phyloP scores from a whole-genome alignment of 2,797 vertebrate genomes.

The Clarias pachynema region DNA sequence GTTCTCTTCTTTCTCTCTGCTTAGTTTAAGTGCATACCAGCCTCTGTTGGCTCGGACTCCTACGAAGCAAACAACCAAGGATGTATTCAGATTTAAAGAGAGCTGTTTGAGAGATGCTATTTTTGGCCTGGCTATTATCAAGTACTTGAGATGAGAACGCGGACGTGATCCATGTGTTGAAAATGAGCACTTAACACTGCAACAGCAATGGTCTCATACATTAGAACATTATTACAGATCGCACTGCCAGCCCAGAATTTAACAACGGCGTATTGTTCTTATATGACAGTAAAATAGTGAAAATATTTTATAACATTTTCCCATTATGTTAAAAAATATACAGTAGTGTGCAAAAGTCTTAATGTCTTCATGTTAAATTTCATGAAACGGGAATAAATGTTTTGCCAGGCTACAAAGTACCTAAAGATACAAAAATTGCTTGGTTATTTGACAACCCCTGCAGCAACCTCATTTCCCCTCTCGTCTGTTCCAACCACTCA shows the following conservation, averaged over 20 bases:
- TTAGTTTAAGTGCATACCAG: not conserved
- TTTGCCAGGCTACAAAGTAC: no score
- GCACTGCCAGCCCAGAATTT: not conserved
- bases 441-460: no score
- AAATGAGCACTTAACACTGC: slow-evolving; percentile 32
- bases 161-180: slow-evolving; percentile 31
- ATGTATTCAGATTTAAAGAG: slow-evolving; percentile 18
- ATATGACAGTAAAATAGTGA: slow-evolving; percentile 37
- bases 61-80: not conserved
- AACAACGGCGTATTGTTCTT: slow-evolving; percentile 61
- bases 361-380: no score
- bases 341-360: no score
- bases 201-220: slow-evolving; percentile 18
- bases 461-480: no score
- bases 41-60: not conserved
- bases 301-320: not conserved
- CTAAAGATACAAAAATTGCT: no score
- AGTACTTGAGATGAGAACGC: slow-evolving; percentile 42
- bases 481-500: no score
- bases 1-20: not conserved
- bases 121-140: slow-evolving; percentile 45
- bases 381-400: no score
- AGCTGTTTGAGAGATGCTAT: slow-evolving; percentile 30
- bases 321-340: not conserved
- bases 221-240: slow-evolving; percentile 32